Evolutionary conservation across 2,888 invertebrate genomes (phyloP).

Genomic region (Lithophane leautieri): DNA sequence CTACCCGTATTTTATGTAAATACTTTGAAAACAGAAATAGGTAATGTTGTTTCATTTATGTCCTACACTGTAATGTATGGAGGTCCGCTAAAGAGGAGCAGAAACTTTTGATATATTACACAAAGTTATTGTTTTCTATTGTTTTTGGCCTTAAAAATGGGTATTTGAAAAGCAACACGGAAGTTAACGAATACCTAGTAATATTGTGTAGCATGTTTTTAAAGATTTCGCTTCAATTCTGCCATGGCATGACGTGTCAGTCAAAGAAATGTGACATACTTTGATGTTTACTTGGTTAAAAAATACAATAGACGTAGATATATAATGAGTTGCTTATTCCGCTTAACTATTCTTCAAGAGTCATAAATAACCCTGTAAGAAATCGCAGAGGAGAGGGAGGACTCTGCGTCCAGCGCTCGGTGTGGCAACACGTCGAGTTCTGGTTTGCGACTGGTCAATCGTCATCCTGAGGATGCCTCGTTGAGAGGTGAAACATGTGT

Average conservation of each 20-base stretch:
- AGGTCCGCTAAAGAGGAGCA: slow-evolving; percentile 29
- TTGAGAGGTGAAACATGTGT: too few relatives aligned
- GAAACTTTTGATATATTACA: slow-evolving; percentile 45
- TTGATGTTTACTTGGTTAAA: too few relatives aligned
- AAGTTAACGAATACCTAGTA: background rate
- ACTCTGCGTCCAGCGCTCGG: too few relatives aligned
- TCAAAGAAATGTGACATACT: background rate
- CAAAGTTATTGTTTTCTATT: slow-evolving; percentile 33
- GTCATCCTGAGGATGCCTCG: too few relatives aligned
- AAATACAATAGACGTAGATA: too few relatives aligned
- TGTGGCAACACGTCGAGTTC: too few relatives aligned
- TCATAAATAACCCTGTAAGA: too few relatives aligned
- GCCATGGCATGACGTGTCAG: background rate
- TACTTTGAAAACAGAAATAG: slow-evolving; percentile 55
- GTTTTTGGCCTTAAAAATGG: background rate
- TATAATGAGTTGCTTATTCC: too few relatives aligned
- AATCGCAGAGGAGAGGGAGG: too few relatives aligned
- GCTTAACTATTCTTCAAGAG: too few relatives aligned
- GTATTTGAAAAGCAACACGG: background rate
- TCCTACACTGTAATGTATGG: slow-evolving; percentile 41
- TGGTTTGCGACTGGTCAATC: too few relatives aligned
- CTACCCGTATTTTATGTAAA: slow-evolving; percentile 55
- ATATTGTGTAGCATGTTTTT: background rate
- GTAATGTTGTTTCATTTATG: slow-evolving; percentile 51
- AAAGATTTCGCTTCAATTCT: background rate